These are phyloP conservation scores for Chascanopsetta lugubris DNA, from an alignment of 2,113 vertebrate genomes.

Conservation along the genomic window DNA sequence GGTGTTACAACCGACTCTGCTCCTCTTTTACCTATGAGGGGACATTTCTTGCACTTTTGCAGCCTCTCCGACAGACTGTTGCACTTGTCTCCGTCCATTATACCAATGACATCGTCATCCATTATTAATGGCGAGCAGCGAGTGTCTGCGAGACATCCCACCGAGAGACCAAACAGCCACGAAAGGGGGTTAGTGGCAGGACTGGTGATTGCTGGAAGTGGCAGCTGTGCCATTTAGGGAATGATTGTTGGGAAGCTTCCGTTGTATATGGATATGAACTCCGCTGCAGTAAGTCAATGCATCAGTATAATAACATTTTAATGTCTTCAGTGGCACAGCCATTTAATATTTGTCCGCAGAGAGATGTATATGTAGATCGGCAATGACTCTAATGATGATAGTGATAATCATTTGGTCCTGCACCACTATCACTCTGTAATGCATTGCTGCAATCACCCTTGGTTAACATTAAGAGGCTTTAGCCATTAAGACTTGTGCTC, in stretches of 20 bases:
- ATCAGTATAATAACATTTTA: conserved; percentile 81
- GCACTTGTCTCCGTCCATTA: conserved; percentile 58
- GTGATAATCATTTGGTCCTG: conserved; percentile 77
- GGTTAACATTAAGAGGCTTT: conserved; percentile 82
- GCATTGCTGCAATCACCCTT: conserved; percentile 75
- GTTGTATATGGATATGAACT: conserved; percentile 69
- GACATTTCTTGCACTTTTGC: conserved; percentile 57
- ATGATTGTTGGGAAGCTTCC: conserved; percentile 55
- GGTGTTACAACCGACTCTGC: conserved; percentile 51
- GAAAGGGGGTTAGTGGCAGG: conserved; percentile 51
- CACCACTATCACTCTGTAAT: conserved; percentile 71
- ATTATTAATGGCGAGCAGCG: conserved; percentile 68
- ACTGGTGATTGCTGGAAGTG: conserved; percentile 40
- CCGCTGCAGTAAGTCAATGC: conserved; percentile 69
- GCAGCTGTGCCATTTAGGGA: conserved; percentile 58
- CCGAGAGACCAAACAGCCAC: conserved; percentile 55
- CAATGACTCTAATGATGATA: conserved; percentile 74
- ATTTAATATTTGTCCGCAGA: conserved; percentile 79
- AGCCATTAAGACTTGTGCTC: conserved; percentile 84
- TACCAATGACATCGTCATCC: conserved; percentile 60
- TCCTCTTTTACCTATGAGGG: conserved; percentile 42
- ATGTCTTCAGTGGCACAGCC: conserved; percentile 74
- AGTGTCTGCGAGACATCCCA: conserved; percentile 68
- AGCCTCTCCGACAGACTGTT: conserved; percentile 56
- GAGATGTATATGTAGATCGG: conserved; percentile 76